Evolutionary conservation across 2,888 invertebrate genomes (phyloP).

Genomic region (Andrena fulva): DNA sequence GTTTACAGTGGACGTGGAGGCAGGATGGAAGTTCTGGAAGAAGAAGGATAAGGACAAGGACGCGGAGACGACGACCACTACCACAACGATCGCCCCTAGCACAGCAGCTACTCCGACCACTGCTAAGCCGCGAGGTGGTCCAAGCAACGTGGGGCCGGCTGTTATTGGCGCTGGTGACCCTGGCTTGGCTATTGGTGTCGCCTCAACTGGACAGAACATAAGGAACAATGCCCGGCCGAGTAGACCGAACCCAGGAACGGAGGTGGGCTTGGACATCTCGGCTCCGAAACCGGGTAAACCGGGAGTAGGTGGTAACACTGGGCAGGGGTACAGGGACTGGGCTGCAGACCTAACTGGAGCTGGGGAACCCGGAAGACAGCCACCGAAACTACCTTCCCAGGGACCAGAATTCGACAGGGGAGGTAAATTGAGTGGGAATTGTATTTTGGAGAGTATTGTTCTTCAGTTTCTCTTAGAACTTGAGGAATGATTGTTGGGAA

Average conservation of each 20-base stretch:
- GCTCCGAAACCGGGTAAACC: slow-evolving; percentile 68
- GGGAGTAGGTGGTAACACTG: slow-evolving; percentile 68
- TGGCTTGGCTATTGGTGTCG: slow-evolving; percentile 76
- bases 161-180: slow-evolving; percentile 76
- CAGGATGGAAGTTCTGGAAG: slow-evolving; percentile 82
- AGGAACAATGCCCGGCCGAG: slow-evolving; percentile 69
- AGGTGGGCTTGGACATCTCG: slow-evolving; percentile 78
- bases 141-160: slow-evolving; percentile 67
- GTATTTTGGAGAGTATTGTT: too few species aligned
- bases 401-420: slow-evolving; percentile 68
- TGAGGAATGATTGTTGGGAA: neutral
- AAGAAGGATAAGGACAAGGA: slow-evolving; percentile 67
- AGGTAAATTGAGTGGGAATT: slow-evolving; percentile 14
- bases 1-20: slow-evolving; percentile 70
- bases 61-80: slow-evolving; percentile 59
- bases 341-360: slow-evolving; percentile 79
- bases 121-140: slow-evolving; percentile 26
- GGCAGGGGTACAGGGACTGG: slow-evolving; percentile 79
- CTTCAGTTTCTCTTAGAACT: neutral
- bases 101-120: slow-evolving; percentile 46
- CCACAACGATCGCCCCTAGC: slow-evolving; percentile 32
- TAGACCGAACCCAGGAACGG: slow-evolving; percentile 81
- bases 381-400: slow-evolving; percentile 71
- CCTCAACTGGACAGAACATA: slow-evolving; percentile 70
- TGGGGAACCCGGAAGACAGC: slow-evolving; percentile 72